These are phyloP conservation scores for Argentina silus DNA, from an alignment of 2,797 vertebrate genomes.

Conservation along the genomic window DNA sequence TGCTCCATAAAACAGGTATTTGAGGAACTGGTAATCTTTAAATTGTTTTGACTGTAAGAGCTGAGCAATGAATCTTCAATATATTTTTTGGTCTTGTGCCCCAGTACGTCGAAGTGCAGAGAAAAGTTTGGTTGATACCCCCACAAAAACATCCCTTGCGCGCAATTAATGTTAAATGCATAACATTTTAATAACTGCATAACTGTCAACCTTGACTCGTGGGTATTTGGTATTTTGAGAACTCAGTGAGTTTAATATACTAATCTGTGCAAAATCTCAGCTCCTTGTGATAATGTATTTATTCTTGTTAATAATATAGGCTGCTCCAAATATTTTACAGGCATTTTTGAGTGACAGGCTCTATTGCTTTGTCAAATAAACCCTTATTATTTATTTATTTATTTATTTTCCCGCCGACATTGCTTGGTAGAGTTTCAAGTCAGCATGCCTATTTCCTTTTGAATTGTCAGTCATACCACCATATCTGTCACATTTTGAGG, in stretches of 20 bases:
- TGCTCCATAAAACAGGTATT: slow-evolving; percentile 39
- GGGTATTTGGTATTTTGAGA: slow-evolving; percentile 7
- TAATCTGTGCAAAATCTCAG: background rate
- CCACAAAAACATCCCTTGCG: slow-evolving; percentile 7
- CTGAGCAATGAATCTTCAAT: background rate
- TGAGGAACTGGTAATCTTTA: slow-evolving; percentile 30
- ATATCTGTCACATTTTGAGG: slow-evolving; percentile 17
- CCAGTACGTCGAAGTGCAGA: slow-evolving; percentile 4
- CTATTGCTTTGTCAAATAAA: slow-evolving; percentile 17
- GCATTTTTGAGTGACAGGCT: slow-evolving; percentile 12
- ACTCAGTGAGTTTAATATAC: background rate
- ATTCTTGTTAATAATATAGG: background rate
- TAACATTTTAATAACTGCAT: background rate
- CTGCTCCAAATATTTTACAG: slow-evolving; percentile 1
- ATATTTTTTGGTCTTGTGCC: background rate
- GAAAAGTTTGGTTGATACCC: slow-evolving; percentile 25
- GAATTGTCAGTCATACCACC: slow-evolving; percentile 23
- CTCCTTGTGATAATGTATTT: slow-evolving; percentile 9
- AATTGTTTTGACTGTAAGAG: slow-evolving; percentile 29
- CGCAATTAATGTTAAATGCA: slow-evolving; percentile 32
- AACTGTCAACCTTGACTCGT: slow-evolving; percentile 11
- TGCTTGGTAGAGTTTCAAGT: background rate
- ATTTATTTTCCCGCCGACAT: background rate
- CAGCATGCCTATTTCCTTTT: slow-evolving; percentile 3
- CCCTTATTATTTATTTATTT: slow-evolving; percentile 2